A percentile compares a stretch with the other conserved stretches of the same genome.
These are phyloP conservation scores for Catharus bicknelli DNA, from an alignment of 2,113 vertebrate genomes.

Conservation along the genomic window DNA sequence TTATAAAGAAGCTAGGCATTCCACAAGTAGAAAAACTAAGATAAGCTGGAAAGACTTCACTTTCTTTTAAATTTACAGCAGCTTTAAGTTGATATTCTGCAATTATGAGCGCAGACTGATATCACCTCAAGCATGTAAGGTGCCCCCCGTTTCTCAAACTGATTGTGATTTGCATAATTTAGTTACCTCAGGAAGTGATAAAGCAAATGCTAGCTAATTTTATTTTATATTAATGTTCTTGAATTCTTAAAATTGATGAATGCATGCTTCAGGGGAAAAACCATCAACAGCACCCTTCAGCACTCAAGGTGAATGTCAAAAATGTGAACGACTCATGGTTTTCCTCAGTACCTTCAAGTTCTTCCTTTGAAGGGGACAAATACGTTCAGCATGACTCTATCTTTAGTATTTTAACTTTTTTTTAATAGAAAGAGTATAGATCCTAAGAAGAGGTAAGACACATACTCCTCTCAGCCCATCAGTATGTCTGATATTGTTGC, in stretches of 20 bases:
- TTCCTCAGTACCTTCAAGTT: neutral
- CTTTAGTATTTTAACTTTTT: neutral
- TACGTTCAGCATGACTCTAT: neutral
- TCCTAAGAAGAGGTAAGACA: neutral
- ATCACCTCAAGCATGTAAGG: neutral
- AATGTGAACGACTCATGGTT: neutral
- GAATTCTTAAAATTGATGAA: slow-evolving; percentile 10
- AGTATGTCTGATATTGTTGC: rapidly evolving
- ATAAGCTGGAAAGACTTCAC: neutral
- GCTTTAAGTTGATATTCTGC: neutral
- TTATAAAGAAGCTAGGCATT: neutral
- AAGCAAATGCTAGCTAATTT: neutral
- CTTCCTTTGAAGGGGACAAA: neutral
- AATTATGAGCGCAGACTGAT: neutral
- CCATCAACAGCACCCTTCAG: neutral
- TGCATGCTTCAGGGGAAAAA: neutral
- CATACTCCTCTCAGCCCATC: neutral
- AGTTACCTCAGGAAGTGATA: neutral
- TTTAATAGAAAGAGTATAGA: neutral
- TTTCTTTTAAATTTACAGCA: neutral
- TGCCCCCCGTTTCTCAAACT: neutral
- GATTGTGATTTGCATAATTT: slow-evolving; percentile 13
- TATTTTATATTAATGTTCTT: neutral
- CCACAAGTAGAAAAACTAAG: neutral
- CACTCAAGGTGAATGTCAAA: neutral